These are phyloP conservation scores for Homarus americanus DNA, from an alignment of 1,140 invertebrate genomes.

Conservation along the genomic window DNA sequence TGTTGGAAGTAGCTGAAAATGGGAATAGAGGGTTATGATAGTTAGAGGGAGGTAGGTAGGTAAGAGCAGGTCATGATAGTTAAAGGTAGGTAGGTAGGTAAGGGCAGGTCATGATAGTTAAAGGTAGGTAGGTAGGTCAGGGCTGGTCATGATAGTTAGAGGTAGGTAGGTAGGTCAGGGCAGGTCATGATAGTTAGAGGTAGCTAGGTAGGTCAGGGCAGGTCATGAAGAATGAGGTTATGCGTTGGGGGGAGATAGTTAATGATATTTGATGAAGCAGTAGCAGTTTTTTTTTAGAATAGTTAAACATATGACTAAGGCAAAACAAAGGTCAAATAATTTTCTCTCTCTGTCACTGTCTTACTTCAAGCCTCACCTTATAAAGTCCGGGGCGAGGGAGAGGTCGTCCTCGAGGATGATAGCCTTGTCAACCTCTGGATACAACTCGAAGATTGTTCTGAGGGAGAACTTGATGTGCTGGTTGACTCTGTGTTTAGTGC, in stretches of 20 bases:
- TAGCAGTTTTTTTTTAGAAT: no score
- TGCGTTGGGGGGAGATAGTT: neutral
- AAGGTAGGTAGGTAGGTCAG: neutral
- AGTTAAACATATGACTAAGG: no score
- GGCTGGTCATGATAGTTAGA: neutral
- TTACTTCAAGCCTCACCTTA: neutral
- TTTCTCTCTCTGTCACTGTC: no score
- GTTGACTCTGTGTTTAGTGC: constrained; percentile 55
- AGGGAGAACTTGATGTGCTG: constrained; percentile 56
- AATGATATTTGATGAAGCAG: no score
- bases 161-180: neutral
- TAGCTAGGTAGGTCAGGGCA: neutral
- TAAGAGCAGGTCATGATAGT: neutral
- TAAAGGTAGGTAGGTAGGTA: neutral
- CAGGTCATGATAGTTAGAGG: neutral
- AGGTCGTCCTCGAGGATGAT: constrained; percentile 58
- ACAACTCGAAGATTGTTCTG: constrained; percentile 26
- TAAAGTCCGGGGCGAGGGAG: constrained; percentile 23
- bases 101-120: neutral
- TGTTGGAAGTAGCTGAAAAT: constrained; percentile 73
- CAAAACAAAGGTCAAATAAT: neutral
- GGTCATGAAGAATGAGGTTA: neutral
- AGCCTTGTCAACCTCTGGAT: constrained; percentile 44
- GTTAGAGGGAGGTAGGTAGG: neutral
- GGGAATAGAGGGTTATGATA: neutral